phyloP scores from a whole-genome alignment of 2,113 vertebrate species.

The Pomatorhinus ruficollis region DNA sequence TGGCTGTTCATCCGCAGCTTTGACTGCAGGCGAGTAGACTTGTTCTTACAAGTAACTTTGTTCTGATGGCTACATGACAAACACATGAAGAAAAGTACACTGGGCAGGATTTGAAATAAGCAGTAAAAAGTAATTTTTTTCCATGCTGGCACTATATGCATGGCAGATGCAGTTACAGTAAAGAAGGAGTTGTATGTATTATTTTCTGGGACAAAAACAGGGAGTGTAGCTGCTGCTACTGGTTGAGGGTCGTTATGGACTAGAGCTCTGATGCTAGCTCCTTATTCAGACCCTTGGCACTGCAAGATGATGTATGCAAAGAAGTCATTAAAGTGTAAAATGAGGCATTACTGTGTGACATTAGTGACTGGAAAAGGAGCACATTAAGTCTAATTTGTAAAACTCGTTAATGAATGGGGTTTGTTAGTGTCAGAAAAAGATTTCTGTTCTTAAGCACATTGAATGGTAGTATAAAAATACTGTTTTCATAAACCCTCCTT shows the following conservation, averaged over 20 bases:
- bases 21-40: neutral
- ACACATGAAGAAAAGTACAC: neutral
- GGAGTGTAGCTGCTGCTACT: neutral
- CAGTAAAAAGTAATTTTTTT: neutral
- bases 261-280: slow-evolving; percentile 51
- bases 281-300: slow-evolving; percentile 11
- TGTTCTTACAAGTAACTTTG: neutral
- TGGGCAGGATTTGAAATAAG: neutral
- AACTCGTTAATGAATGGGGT: neutral
- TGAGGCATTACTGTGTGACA: neutral
- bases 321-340: neutral
- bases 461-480: neutral
- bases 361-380: neutral
- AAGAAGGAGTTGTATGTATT: slow-evolving; percentile 20
- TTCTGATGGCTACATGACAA: neutral
- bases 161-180: neutral
- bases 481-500: neutral
- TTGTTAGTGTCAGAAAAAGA: neutral
- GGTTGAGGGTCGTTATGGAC: neutral
- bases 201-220: slow-evolving; percentile 58
- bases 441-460: neutral
- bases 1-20: neutral
- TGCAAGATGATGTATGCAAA: slow-evolving; percentile 26
- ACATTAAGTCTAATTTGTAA: neutral
- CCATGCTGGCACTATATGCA: neutral